Conservation (phyloP, 2,113 vertebrate species). For the Chrysemys picta region DNA sequence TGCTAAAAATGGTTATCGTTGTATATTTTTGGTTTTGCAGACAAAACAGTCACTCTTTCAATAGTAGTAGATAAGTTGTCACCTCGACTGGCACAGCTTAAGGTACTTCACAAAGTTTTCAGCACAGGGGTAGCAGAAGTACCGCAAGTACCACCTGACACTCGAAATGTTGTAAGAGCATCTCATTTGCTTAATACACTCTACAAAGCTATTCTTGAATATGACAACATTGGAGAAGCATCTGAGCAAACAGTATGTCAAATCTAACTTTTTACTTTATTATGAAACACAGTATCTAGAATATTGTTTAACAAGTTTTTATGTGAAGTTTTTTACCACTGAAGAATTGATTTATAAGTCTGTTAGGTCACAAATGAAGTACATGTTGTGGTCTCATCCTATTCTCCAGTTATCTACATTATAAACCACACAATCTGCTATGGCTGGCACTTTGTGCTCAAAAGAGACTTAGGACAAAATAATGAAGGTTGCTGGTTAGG, state of each 20-base stretch:
- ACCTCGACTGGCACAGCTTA: conserved; percentile 91
- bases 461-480: not conserved
- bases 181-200: conserved; percentile 97
- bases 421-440: not conserved
- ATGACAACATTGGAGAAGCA: conserved; percentile 94
- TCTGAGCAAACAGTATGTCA: conserved; percentile 91
- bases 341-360: not conserved
- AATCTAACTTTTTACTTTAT: not conserved
- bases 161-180: conserved; percentile 93
- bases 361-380: not conserved
- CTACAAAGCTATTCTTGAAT: conserved; percentile 97
- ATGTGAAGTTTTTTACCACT: not conserved
- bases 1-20: not conserved
- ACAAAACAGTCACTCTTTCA: conserved; percentile 91
- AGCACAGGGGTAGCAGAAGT: conserved; percentile 97
- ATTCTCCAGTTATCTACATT: not conserved
- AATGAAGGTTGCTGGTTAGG: not conserved
- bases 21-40: conserved; percentile 69
- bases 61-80: conserved; percentile 89
- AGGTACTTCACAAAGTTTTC: conserved; percentile 94
- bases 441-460: not conserved
- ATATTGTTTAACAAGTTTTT: not conserved
- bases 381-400: not conserved
- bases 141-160: conserved; percentile 93
- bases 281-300: not conserved